Conservation (phyloP, 1,140 invertebrate species). For the Ceratosolen solmsi region DNA sequence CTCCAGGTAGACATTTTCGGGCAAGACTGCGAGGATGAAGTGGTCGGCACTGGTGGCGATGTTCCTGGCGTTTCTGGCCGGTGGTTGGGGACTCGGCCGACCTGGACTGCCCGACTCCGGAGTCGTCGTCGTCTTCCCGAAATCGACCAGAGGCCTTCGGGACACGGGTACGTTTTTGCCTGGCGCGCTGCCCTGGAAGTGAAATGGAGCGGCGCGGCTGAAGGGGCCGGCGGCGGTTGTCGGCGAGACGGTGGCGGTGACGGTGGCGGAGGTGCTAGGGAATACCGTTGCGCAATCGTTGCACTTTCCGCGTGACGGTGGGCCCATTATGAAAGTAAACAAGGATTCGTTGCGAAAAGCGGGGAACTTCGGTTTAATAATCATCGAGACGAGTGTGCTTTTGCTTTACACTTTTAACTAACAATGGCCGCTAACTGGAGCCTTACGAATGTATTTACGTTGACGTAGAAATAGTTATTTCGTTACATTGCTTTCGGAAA, state of each 20-base stretch:
- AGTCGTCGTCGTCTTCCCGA: not conserved
- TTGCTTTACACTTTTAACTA: too few species aligned
- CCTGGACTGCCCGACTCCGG: not conserved
- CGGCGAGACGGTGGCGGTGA: too few species aligned
- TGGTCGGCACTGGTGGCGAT: not conserved
- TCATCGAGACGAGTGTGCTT: not conserved
- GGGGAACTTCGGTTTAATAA: slow-evolving; percentile 1
- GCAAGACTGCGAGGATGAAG: slow-evolving; percentile 1
- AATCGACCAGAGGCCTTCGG: too few species aligned
- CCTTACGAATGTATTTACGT: too few species aligned
- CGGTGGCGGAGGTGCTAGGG: not conserved
- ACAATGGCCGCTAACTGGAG: too few species aligned
- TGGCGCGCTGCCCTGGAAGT: not conserved
- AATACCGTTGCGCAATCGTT: slow-evolving; percentile 1
- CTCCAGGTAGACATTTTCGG: not conserved
- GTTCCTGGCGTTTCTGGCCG: not conserved
- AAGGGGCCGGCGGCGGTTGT: too few species aligned
- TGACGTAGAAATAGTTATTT: too few species aligned
- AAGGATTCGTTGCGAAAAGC: not conserved
- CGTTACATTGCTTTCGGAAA: too few species aligned
- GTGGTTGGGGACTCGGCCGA: not conserved
- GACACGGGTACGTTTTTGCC: not conserved
- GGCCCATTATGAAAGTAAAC: not conserved
- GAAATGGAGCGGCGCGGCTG: too few species aligned
- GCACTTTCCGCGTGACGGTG: slow-evolving; percentile 5